Evolutionary conservation across 2,113 vertebrate species (phyloP).

Genomic region (Macrotus californicus): DNA sequence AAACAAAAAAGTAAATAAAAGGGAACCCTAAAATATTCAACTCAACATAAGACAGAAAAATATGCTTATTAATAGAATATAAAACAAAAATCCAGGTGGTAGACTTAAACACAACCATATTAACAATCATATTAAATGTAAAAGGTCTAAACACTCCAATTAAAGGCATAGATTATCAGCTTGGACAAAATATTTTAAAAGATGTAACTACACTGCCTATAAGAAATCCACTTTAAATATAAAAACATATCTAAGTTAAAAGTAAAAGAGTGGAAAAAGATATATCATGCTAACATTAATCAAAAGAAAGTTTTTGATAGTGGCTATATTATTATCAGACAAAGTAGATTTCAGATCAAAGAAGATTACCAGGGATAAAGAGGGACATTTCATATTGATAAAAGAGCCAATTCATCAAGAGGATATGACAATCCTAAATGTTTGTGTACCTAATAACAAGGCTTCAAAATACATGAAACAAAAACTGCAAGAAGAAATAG

Average conservation of each 20-base stretch:
- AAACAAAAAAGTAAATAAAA: constrained; percentile 26
- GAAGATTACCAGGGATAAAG: background rate
- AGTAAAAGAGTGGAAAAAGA: background rate
- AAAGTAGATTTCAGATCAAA: constrained; percentile 25
- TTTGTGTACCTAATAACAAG: background rate
- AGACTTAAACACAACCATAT: background rate
- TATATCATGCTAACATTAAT: background rate
- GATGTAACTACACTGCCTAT: background rate
- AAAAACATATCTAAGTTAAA: constrained; percentile 13
- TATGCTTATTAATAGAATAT: background rate
- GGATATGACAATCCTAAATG: background rate
- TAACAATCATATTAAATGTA: constrained; percentile 24
- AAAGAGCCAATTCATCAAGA: background rate
- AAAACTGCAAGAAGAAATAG: background rate
- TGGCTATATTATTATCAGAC: background rate
- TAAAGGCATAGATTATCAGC: constrained; percentile 12
- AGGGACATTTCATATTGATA: background rate
- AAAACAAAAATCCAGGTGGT: background rate
- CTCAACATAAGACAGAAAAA: background rate
- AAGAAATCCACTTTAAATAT: background rate
- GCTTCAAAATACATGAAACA: background rate
- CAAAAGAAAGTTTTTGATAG: background rate
- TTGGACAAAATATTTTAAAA: background rate
- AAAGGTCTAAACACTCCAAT: background rate
- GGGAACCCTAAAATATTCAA: background rate